Base-by-base conservation (phyloP, 2,888 invertebrate species). In the Ecliptopera silaceata region DNA sequence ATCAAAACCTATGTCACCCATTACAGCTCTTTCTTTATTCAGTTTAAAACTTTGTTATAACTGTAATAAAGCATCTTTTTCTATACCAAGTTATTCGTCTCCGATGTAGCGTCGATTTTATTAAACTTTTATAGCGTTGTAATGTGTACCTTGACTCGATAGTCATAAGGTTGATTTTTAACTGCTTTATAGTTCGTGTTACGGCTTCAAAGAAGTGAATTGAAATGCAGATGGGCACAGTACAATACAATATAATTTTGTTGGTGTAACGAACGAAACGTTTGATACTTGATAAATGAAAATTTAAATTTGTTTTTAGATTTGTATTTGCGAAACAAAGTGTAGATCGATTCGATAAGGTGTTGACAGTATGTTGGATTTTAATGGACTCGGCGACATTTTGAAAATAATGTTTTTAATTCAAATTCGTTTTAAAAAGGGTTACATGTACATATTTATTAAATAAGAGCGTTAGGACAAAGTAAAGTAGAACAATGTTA, bases 201-300 rank as follows among this genome's bases (percentile, higher is more conserved):
- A 22, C 32, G 42, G 15, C 47, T 45, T 42, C 43, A 32, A 53
- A 39, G 51, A 63, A 59, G 49, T 59, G 47, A 58, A 59, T 54
- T 51, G 54, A 41, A 17, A 64, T 65, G 67, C 75, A 78, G 77
- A 80, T 78, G 78, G 75, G 74, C 71, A 71, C 72, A 77, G 74
- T 74, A 82, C 82, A 84, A 84, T 83, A 78, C 79, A 74, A 81
- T 82, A 80, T 82, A 80, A 82, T 84, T 60, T 82, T 76, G 83
- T 74, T 70, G 71, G 80, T 75, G 83, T 70, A 76, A 70, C 82
- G 75, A 84, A 86, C 73, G 68, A 63, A 81, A 82, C 83, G 83
- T 86, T 84, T 82, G 76, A 79, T 81, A 71, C 76, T 71, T 80
- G 82, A 84, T 81, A 82, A 84, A 86, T 84, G 77, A 71, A 79